Evolutionary conservation across 2,888 invertebrate species (phyloP), one percentile per base, ranked within the genome.

Genomic region (Dynastes grantii): DNA sequence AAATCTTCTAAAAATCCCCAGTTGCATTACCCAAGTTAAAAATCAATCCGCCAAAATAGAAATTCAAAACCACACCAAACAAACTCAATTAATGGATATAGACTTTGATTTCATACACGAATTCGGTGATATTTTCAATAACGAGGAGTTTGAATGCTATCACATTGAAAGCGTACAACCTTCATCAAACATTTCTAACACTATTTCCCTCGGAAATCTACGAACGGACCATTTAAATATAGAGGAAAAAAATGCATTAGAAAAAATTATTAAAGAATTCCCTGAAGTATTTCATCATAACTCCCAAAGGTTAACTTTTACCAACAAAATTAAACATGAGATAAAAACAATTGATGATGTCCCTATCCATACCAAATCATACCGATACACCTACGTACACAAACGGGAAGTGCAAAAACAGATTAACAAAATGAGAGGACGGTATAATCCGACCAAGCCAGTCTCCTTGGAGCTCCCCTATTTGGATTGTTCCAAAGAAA

Each of bases 131-230:
- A 13, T 16, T 63, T 75, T 75, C 16, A 58, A 75, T 16, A 0
- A 22, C 8, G 27, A 78, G 9, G 67, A 75, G 53, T 53, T n/a
- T n/a, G 67, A 78, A 29, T 78, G 75, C 6, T 75, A 32, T 13
- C 40, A 73, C 16, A 67, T 65, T n/a, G 67, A 75, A 64, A 78
- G 11, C 2, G 1, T 11, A 8, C 49, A 16, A 13, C 4, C 70
- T 9, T 27, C 22, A 3, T 27, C 27, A 5, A 1, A 45, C 11
- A 2, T 37, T 8, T 22, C 16, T 67, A 64, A 84, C 79, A 6
- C 77, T 70, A 29, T 71, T 78, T 22, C 73, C 22, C 11, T 76
- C 75, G 40, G 76, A 81, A 77, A 80, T 76, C 11, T 79, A 6
- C 27, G 70, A 45, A 55, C 55, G 1, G 68, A 67, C 0, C 78